Conservation (phyloP, 2,888 invertebrate species). For the Eupithecia subumbrata region DNA sequence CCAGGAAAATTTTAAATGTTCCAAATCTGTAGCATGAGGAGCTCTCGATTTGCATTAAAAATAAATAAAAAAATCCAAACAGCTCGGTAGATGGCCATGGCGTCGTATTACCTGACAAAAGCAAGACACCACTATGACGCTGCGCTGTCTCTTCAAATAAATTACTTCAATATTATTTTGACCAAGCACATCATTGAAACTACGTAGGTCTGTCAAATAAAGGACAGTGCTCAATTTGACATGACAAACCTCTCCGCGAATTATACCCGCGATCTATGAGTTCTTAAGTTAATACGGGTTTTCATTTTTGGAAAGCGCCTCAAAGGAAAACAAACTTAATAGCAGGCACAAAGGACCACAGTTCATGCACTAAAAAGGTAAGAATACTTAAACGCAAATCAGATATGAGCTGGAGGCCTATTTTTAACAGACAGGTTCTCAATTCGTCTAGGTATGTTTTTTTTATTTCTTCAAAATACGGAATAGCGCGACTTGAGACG, state of each 20-base stretch:
- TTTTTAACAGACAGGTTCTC: too few species aligned
- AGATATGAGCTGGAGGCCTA: too few species aligned
- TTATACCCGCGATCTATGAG: background rate
- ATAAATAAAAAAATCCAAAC: background rate
- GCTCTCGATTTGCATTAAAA: background rate
- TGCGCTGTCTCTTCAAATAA: background rate
- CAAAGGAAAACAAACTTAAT: background rate
- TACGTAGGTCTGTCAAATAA: background rate
- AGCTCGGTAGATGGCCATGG: background rate
- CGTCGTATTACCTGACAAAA: background rate
- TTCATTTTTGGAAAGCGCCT: background rate
- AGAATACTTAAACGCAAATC: too few species aligned
- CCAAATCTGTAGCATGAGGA: background rate
- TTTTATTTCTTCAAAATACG: too few species aligned
- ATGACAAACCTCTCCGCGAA: too few species aligned
- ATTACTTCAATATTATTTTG: too few species aligned
- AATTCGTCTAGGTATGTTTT: too few species aligned
- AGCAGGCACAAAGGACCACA: too few species aligned
- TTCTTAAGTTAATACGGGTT: background rate
- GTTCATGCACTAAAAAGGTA: too few species aligned
- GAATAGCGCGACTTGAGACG: too few species aligned
- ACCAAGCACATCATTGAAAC: too few species aligned
- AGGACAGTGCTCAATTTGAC: background rate
- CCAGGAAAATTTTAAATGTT: constrained; percentile 17
- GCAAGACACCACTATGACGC: background rate